Percentiles rank a stretch among this genome's conserved stretches.
phyloP scores from a whole-genome alignment of 1,140 invertebrate genomes.

The Hylyphantes graminicola region DNA sequence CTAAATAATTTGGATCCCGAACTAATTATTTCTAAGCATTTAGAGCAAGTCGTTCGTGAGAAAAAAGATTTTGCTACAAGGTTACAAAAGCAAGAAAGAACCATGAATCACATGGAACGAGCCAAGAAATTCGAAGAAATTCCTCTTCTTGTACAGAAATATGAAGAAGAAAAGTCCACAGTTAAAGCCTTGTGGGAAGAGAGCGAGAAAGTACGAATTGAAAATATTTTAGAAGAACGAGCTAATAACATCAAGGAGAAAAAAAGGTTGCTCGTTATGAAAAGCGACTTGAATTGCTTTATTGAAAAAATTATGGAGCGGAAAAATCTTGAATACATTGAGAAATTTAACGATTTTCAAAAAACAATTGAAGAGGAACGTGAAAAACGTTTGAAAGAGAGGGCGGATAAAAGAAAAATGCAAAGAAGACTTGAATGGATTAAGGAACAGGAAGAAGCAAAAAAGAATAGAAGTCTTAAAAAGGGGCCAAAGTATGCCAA shows the following conservation, averaged over 20 bases:
- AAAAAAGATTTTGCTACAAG: constrained; percentile 56
- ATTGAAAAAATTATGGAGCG: constrained; percentile 74
- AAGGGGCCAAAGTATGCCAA: not conserved
- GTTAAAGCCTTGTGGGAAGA: constrained; percentile 89
- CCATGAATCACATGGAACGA: constrained; percentile 80
- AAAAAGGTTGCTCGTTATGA: constrained; percentile 83
- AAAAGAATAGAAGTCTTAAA: no score
- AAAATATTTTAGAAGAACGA: constrained; percentile 83
- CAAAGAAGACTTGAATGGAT: constrained; percentile 76
- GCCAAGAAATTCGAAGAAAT: constrained; percentile 95
- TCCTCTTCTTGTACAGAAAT: constrained; percentile 84
- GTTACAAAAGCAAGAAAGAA: constrained; percentile 62
- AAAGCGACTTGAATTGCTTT: constrained; percentile 83
- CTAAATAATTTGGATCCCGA: constrained; percentile 56
- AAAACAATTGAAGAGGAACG: constrained; percentile 78
- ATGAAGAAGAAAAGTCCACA: constrained; percentile 83
- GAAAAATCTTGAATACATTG: constrained; percentile 63
- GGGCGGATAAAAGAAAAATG: constrained; percentile 79
- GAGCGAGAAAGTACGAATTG: constrained; percentile 82
- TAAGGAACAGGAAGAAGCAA: constrained; percentile 60
- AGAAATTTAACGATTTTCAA: constrained; percentile 78
- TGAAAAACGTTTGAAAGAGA: constrained; percentile 77
- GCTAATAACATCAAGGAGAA: constrained; percentile 83
- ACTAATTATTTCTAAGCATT: constrained; percentile 53
- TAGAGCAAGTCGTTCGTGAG: constrained; percentile 62